Base-by-base conservation (phyloP, 2,113 vertebrate species). In the Loxodonta africana region DNA sequence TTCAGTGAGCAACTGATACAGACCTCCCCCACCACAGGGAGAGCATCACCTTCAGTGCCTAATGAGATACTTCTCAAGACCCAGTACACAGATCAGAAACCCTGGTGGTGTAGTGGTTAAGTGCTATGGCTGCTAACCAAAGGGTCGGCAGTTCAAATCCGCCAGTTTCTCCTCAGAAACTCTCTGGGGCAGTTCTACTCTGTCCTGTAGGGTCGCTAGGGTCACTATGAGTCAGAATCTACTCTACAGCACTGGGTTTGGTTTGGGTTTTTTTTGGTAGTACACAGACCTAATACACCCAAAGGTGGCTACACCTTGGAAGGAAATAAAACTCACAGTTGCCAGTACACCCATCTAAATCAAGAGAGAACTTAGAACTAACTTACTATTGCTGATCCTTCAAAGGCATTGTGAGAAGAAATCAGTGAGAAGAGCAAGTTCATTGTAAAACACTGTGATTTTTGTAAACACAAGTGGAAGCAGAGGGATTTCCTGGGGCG, bases 401-500 rank as follows among this genome's bases (percentile, higher is more conserved):
- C 51, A 67, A 77, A 60, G 4, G 44, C 60, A 74, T 9, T 74
- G 46, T 76, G 18, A 88, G 5, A 12, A 73, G 84, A 90, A 95
- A 94, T 65, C 74, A 20, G 18, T 8, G 30, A 85, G 76, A 94
- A 46, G n/a, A 90, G 48, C 6, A 89, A 71, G 73, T 71, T 86
- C 85, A 71, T 94, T 69, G 62, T 30, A 82, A 91, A n/a, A 30
- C 65, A 44, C 83, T 67, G 69, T 87, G 48, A 78, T 48, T 96
- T 94, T 92, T 92, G 53, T 95, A 94, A 96, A 90, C 65, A 92
- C 12, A 88, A 37, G 63, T 83, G 46, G 83, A 96, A 96, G 91
- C 62, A 95, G 71, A 88, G 4, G 26, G 73, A 88, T 96, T 95
- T 97, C 44, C 51, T 78, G 21, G 46, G 81, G 67, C 41, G 44